Percentiles rank a stretch among this genome's conserved stretches.
phyloP scores from a whole-genome alignment of 2,113 vertebrate genomes.

The Illadopsis cleaveri region DNA sequence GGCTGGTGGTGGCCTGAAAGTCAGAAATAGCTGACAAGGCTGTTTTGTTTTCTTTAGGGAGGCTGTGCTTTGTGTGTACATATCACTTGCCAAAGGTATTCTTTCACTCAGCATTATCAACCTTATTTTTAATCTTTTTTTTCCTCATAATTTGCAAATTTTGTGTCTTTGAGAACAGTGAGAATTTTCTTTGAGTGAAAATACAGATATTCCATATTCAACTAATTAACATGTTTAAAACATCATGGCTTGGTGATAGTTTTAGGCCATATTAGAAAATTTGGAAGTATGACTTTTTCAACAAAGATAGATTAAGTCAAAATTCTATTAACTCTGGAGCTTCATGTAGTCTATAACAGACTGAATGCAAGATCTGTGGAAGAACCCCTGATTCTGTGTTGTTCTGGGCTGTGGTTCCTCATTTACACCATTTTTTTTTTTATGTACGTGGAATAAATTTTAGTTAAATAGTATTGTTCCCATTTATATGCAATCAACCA shows the following conservation, averaged over 20 bases:
- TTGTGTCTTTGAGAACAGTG: not conserved
- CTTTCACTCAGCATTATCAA: not conserved
- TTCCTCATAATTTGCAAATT: not conserved
- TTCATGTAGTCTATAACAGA: not conserved
- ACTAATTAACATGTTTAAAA: not conserved
- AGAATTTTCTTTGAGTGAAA: not conserved
- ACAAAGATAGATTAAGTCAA: not conserved
- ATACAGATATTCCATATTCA: not conserved
- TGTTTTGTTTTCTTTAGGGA: not conserved
- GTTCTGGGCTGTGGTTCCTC: not conserved
- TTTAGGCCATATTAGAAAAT: not conserved
- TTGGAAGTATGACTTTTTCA: not conserved
- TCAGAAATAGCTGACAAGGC: slow-evolving; percentile 10
- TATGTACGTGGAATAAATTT: not conserved
- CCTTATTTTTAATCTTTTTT: not conserved
- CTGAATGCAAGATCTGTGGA: not conserved
- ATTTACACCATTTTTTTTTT: not conserved
- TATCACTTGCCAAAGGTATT: not conserved
- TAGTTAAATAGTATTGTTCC: not conserved
- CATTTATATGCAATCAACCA: not conserved
- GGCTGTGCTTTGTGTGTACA: not conserved
- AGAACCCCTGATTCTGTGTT: not conserved
- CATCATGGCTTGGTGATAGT: not conserved
- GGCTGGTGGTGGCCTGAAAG: not conserved
- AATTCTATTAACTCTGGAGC: not conserved